phyloP scores from a whole-genome alignment of 1,140 invertebrate genomes.

The Drosophila asahinai region DNA sequence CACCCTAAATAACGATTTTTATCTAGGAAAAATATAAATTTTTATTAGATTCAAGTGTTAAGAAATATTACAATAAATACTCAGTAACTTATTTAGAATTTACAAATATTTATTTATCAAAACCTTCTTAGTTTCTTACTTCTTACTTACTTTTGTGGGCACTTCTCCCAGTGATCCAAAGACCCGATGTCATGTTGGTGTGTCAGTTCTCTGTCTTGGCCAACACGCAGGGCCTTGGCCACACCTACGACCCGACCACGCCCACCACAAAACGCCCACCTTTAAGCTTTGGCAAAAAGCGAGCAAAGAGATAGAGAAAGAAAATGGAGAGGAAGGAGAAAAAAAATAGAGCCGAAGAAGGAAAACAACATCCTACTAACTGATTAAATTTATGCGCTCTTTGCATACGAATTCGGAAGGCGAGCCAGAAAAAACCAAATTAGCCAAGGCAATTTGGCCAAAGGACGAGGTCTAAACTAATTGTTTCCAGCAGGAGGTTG shows the following conservation, averaged over 20 bases:
- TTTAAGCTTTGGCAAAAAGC: slow-evolving; percentile 13
- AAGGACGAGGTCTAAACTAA: slow-evolving; percentile 35
- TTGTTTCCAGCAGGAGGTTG: slow-evolving; percentile 24
- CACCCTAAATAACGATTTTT: too few relatives aligned
- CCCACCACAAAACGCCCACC: slow-evolving; percentile 31
- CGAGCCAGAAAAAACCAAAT: slow-evolving; percentile 31
- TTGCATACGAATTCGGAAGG: slow-evolving; percentile 60
- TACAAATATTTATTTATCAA: too few relatives aligned
- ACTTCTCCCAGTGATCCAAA: not conserved
- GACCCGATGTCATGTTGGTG: slow-evolving; percentile 20
- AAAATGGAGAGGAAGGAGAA: slow-evolving; percentile 9
- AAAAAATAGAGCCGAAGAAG: not conserved
- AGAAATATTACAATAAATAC: not conserved
- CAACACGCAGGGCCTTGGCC: slow-evolving; percentile 43
- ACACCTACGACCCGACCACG: slow-evolving; percentile 42
- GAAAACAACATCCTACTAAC: slow-evolving; percentile 37
- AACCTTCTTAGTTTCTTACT: too few relatives aligned
- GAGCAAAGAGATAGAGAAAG: slow-evolving; percentile 10
- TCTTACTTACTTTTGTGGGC: too few relatives aligned
- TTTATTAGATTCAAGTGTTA: too few relatives aligned
- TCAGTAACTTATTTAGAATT: not conserved
- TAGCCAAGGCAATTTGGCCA: slow-evolving; percentile 42
- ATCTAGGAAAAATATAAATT: too few relatives aligned
- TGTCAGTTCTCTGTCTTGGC: slow-evolving; percentile 39
- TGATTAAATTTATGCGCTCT: slow-evolving; percentile 77